Evolutionary conservation across 2,888 invertebrate species (phyloP).

Genomic region (Oligia fasciuncula): DNA sequence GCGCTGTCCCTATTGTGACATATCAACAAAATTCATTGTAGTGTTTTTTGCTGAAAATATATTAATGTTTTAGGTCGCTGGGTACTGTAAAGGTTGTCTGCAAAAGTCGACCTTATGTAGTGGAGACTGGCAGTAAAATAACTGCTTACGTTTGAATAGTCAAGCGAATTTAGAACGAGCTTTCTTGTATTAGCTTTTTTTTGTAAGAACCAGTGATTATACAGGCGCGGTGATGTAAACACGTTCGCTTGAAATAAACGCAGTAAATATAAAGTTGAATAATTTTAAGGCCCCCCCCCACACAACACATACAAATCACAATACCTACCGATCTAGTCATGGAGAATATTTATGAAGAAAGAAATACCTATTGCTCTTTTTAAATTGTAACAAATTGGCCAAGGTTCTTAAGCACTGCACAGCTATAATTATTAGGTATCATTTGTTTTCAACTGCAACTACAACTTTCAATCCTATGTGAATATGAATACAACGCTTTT

Average conservation of each 20-base stretch:
- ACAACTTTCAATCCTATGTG: background rate
- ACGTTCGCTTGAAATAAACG: too few relatives aligned
- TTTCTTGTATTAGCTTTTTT: too few relatives aligned
- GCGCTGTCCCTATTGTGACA: constrained; percentile 52
- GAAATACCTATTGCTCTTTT: background rate
- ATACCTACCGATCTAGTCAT: constrained; percentile 1
- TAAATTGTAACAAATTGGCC: background rate
- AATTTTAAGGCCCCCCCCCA: too few relatives aligned
- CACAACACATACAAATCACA: too few relatives aligned
- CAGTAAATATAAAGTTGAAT: too few relatives aligned
- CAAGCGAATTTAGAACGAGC: too few relatives aligned
- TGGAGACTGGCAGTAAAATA: too few relatives aligned
- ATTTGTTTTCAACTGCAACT: background rate
- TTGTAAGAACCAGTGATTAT: too few relatives aligned
- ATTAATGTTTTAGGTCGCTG: background rate
- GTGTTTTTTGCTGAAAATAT: constrained; percentile 11
- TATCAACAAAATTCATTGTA: constrained; percentile 67
- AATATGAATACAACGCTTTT: background rate
- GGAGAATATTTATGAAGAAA: background rate
- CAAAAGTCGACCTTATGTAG: too few relatives aligned
- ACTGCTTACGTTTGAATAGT: too few relatives aligned
- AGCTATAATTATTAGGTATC: background rate
- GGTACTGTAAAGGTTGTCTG: too few relatives aligned
- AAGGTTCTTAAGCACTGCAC: background rate
- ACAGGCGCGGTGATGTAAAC: too few relatives aligned